Conservation (phyloP, 2,888 invertebrate species). For the Eretmocerus hayati region DNA sequence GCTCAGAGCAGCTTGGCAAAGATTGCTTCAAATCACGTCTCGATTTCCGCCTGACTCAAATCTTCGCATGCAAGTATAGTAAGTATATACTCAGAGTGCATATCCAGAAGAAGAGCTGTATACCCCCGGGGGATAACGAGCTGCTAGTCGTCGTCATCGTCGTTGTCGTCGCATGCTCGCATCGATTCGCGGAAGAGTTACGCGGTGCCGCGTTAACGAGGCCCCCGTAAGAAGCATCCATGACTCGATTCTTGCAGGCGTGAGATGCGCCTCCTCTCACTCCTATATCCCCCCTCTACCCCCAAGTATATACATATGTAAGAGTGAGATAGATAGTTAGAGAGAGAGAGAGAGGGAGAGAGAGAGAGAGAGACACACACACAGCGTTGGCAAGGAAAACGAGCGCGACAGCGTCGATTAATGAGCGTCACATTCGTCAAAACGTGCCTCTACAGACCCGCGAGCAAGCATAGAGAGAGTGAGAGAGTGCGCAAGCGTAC, state of each 20-base stretch:
- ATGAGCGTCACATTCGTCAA: conserved; percentile 34
- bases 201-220: conserved; percentile 12
- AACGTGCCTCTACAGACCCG: conserved; percentile 14
- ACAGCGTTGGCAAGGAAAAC: background rate
- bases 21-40: too few relatives aligned
- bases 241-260: too few relatives aligned
- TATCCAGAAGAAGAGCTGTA: too few relatives aligned
- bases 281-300: background rate
- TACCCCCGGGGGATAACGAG: conserved; percentile 2
- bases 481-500: conserved; percentile 2
- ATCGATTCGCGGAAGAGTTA: conserved; percentile 18
- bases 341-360: background rate
- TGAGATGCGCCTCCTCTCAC: background rate
- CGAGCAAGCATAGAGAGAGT: background rate
- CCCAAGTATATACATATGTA: too few relatives aligned
- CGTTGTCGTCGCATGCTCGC: background rate
- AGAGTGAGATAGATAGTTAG: background rate
- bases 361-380: background rate
- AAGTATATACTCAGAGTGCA: too few relatives aligned
- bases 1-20: too few relatives aligned
- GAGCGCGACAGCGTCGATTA: conserved; percentile 2
- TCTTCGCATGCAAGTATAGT: background rate
- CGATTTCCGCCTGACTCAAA: too few relatives aligned
- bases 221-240: conserved; percentile 7
- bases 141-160: conserved; percentile 3